phyloP scores from a whole-genome alignment of 2,797 vertebrate genomes.

The Bradypus variegatus region DNA sequence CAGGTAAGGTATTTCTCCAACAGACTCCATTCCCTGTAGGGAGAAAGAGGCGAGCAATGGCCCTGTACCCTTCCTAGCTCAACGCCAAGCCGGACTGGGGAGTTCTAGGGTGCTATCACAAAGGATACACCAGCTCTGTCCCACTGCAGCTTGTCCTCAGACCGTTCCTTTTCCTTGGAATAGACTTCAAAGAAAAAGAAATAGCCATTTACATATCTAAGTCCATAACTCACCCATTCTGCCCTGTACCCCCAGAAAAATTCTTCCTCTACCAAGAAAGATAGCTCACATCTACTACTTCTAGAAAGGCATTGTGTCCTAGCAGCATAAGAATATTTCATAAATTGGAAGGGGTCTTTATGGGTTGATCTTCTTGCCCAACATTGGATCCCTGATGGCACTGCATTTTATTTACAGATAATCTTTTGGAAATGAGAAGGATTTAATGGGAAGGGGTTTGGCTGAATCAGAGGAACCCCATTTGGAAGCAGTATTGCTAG shows the following conservation, averaged over 20 bases:
- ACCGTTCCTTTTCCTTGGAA: neutral
- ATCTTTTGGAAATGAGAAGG: neutral
- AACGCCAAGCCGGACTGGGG: neutral
- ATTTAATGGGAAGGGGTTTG: neutral
- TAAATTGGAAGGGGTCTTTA: neutral
- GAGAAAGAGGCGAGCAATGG: neutral
- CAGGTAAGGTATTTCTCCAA: neutral
- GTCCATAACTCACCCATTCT: neutral
- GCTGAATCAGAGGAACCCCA: neutral
- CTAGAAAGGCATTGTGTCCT: neutral
- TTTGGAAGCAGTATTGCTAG: neutral
- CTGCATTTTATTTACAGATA: conserved; percentile 17
- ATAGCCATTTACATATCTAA: neutral
- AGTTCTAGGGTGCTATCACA: neutral
- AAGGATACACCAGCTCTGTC: neutral
- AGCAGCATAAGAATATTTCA: neutral
- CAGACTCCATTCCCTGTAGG: neutral
- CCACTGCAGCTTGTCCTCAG: neutral
- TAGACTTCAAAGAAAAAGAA: neutral
- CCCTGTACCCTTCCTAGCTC: neutral
- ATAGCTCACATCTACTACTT: neutral
- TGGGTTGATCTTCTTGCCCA: neutral
- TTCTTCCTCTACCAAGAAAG: neutral
- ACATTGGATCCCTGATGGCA: neutral
- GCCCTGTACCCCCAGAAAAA: neutral